phyloP scores from a whole-genome alignment of 1,140 invertebrate species.

The Drosophila punjabiensis region DNA sequence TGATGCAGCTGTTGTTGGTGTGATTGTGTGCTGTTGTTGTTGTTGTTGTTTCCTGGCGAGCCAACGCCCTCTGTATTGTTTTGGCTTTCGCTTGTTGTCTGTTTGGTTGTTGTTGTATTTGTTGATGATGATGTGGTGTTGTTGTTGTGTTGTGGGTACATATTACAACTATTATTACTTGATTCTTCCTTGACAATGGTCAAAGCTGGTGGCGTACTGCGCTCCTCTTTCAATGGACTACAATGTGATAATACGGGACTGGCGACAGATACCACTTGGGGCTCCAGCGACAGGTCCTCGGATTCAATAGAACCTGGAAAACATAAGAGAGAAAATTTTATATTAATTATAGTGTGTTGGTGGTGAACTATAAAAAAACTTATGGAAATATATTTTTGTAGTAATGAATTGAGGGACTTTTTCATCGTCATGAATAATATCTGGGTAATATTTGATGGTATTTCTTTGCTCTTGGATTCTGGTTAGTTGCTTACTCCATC shows the following conservation, averaged over 20 bases:
- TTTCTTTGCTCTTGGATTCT: neutral
- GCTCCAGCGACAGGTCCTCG: slow-evolving; percentile 91
- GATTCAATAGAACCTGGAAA: slow-evolving; percentile 91
- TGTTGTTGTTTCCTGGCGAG: slow-evolving; percentile 69
- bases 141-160: slow-evolving; percentile 87
- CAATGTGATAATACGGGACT: slow-evolving; percentile 85
- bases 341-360: neutral
- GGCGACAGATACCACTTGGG: slow-evolving; percentile 85
- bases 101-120: slow-evolving; percentile 72
- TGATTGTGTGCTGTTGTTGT: slow-evolving; percentile 73
- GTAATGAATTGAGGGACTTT: neutral
- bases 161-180: slow-evolving; percentile 89
- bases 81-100: slow-evolving; percentile 67
- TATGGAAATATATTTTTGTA: neutral
- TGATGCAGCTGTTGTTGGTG: slow-evolving; percentile 75
- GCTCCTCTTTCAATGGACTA: slow-evolving; percentile 87
- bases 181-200: slow-evolving; percentile 91
- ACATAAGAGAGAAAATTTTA: neutral
- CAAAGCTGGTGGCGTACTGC: slow-evolving; percentile 86
- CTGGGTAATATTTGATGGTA: neutral
- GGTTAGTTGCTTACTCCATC: slow-evolving; percentile 1
- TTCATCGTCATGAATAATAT: neutral
- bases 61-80: slow-evolving; percentile 64
- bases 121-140: slow-evolving; percentile 76
- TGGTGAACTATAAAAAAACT: neutral